Evolutionary conservation across 2,113 vertebrate genomes (phyloP), one percentile per base, ranked within the genome.

Genomic region (Leptobrachium ailaonicum): DNA sequence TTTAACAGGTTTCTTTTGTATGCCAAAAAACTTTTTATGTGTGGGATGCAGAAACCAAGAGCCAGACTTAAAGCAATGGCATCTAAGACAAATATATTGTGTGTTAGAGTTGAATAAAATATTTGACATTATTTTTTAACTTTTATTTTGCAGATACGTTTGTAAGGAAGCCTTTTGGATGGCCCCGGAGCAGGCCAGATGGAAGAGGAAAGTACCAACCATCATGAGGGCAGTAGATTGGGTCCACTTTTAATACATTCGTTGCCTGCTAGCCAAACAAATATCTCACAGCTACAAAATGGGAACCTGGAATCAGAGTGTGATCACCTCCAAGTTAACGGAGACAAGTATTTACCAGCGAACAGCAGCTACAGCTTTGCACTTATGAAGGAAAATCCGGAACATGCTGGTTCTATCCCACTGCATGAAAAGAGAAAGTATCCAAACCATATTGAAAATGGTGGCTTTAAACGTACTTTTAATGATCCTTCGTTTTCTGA

Each of bases 141-240:
- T 77, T 68, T 84, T 92, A 87, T 87, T 77, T 86, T 86, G 80
- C 87, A 92, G 88, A 88, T 91, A 94, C 88, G 83, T 88, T 94
- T 84, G 88, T 85, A 95, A 94, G 94, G 93, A 92, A 96, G 92
- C 92, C 92, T 93, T 88, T 94, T 98, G 97, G 94, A 98, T 98
- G 97, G 96, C 95, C 94, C 88, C 90, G 92, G 89, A 96, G 91
- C 93, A 94, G 95, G 93, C 96, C 97, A 96, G 96, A 99, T 99
- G 98, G 98, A 99, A 97, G 95, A 94, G 93, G 94, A 96, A 86
- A 92, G 95, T 92, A 91, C 91, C 89, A 94, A 90, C 87, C 94
- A 99, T 96, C 95, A 91, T 91, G 94, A 94, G 84, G 94, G 96
- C 94, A 95, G 95, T 94, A 95, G 91, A 94, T 88, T 93, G 87